A percentile compares a stretch with the other conserved stretches of the same genome.
These are phyloP conservation scores for Ophion obscuratus DNA, from an alignment of 2,888 invertebrate genomes.

Conservation along the genomic window DNA sequence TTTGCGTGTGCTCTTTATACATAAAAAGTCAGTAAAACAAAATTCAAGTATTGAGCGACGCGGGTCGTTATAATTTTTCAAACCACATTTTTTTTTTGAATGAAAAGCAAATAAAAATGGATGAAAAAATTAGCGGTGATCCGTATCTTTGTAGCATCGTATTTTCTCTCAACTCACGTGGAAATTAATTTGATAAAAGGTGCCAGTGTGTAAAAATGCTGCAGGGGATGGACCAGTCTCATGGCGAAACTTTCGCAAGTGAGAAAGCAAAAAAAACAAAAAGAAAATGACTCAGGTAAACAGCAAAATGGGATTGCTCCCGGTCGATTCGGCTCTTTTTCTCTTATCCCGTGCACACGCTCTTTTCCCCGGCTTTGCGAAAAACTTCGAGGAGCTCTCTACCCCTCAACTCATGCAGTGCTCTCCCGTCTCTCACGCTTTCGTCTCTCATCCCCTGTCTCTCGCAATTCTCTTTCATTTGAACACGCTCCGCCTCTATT, in stretches of 20 bases:
- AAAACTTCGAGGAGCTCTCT: constrained; percentile 46
- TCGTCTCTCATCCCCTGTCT: neutral
- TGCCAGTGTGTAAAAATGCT: constrained; percentile 3
- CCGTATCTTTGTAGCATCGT: neutral
- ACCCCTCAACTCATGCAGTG: constrained; percentile 39
- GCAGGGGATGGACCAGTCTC: neutral
- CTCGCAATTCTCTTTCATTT: constrained; percentile 17
- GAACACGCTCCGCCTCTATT: constrained; percentile 21
- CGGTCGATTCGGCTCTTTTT: constrained; percentile 54
- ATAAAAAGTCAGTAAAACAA: too few species aligned
- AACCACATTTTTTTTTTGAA: too few species aligned
- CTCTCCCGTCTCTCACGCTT: constrained; percentile 23
- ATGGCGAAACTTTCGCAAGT: constrained; percentile 1
- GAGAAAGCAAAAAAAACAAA: constrained; percentile 21
- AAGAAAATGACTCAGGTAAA: constrained; percentile 45
- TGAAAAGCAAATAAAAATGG: too few species aligned
- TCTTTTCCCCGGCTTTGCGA: constrained; percentile 5
- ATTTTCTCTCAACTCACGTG: neutral
- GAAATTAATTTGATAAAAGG: constrained; percentile 16
- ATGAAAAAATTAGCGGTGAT: neutral
- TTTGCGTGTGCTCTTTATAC: neutral
- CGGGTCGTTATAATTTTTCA: too few species aligned
- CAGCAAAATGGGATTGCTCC: constrained; percentile 62
- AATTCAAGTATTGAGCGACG: too few species aligned
- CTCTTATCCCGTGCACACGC: constrained; percentile 24